phyloP scores from a whole-genome alignment of 2,888 invertebrate genomes.

The Phengaris arion region DNA sequence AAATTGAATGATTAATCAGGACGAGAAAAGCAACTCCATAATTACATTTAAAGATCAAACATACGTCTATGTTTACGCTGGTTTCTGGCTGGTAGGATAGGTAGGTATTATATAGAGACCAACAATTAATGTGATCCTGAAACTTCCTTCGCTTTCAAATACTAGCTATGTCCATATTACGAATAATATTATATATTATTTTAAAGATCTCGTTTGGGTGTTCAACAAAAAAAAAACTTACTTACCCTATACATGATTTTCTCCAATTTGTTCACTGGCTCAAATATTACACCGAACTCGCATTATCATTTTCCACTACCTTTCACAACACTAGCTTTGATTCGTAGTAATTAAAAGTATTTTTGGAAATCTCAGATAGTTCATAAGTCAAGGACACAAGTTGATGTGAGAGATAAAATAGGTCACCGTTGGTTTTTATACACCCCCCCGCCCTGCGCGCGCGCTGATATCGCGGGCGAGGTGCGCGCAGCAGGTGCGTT shows the following conservation, averaged over 20 bases:
- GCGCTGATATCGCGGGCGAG: conserved; percentile 1
- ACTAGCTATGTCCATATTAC: too few relatives aligned
- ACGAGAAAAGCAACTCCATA: too few relatives aligned
- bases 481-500: conserved; percentile 15
- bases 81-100: too few relatives aligned
- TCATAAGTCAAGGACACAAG: conserved; percentile 40
- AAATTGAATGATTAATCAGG: too few relatives aligned
- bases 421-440: conserved; percentile 65
- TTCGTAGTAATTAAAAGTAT: conserved; percentile 1
- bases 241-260: conserved; percentile 37
- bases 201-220: background rate
- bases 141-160: too few relatives aligned
- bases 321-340: conserved; percentile 15
- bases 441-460: conserved; percentile 56
- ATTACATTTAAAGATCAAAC: too few relatives aligned
- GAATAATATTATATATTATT: too few relatives aligned
- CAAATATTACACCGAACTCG: conserved; percentile 28
- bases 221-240: background rate
- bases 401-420: conserved; percentile 64
- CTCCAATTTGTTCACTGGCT: conserved; percentile 28
- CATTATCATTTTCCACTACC: conserved; percentile 32
- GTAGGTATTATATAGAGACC: too few relatives aligned
- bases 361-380: conserved; percentile 33
- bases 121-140: too few relatives aligned
- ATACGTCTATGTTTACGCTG: too few relatives aligned